phyloP scores from a whole-genome alignment of 2,797 vertebrate species.

The Girardinus metallicus region DNA sequence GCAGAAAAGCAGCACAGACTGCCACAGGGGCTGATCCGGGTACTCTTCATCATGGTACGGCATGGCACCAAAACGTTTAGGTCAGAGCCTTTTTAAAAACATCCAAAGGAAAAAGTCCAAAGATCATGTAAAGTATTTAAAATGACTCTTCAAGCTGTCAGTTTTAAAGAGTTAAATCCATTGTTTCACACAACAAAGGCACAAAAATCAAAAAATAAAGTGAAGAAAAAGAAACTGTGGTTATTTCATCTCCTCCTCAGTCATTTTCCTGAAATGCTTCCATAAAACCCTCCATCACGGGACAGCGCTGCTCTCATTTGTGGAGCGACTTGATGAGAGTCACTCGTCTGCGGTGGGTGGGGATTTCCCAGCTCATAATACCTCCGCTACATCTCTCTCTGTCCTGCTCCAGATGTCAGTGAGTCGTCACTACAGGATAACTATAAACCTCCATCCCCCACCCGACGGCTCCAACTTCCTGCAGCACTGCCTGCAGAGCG shows the following conservation, averaged over 20 bases:
- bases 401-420: slow-evolving; percentile 58
- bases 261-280: slow-evolving; percentile 15
- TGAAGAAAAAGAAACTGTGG: background rate
- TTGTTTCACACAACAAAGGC: slow-evolving; percentile 18
- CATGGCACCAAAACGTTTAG: slow-evolving; percentile 60
- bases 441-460: slow-evolving; percentile 28
- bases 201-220: slow-evolving; percentile 17
- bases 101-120: slow-evolving; percentile 26
- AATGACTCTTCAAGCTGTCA: slow-evolving; percentile 8
- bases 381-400: slow-evolving; percentile 51
- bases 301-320: slow-evolving; percentile 46
- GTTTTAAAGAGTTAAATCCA: slow-evolving; percentile 26
- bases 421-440: slow-evolving; percentile 47
- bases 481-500: slow-evolving; percentile 33
- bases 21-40: slow-evolving; percentile 76
- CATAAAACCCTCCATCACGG: slow-evolving; percentile 15
- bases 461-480: slow-evolving; percentile 54
- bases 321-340: slow-evolving; percentile 35
- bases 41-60: slow-evolving; percentile 74
- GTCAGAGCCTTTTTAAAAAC: slow-evolving; percentile 24
- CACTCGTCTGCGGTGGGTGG: slow-evolving; percentile 44
- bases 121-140: slow-evolving; percentile 9
- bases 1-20: slow-evolving; percentile 80
- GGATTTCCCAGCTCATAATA: slow-evolving; percentile 54
- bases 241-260: background rate